Evolutionary conservation across 2,797 vertebrate genomes (phyloP), one percentile per base, ranked within the genome.

Genomic region (Halcyon leucocephala): DNA sequence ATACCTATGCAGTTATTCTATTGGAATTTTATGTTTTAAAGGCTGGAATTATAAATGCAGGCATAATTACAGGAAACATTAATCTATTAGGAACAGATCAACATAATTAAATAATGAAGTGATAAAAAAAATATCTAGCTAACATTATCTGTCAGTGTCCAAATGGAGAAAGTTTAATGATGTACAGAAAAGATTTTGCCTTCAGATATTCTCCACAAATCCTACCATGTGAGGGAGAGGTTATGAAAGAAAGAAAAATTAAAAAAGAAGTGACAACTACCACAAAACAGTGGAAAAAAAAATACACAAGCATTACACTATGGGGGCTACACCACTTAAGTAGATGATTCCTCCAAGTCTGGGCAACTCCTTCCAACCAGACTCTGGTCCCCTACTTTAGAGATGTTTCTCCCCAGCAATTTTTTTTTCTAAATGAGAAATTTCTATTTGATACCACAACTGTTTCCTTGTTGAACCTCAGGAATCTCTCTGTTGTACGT

Each of bases 51-150:
- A 78, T 57, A 80, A 94, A 87, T 42, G 39, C 22, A 55, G 51
- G 29, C 49, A 17, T 70, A 85, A 89, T 82, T 67, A 61, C 37
- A 82, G 37, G 28, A 76, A 89, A 44, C 18, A 48, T 29, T 60
- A 28, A 93, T 82, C 62, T 71, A 57, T 35, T 19, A 88, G 24
- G 4, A 90, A 48, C 0, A 2, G 21, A 49, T 84, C 61, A 67
- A 89, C 46, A 54, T 65, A 69, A 92, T 82, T 86, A 4, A 61
- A 84, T 60, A 84, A 91, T 14, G 14, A 33, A 76, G 49, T 18
- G 67, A 61, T 51, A 33, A 22, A 31, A 57, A 81, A 86, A 71
- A 29, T 39, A 64, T 60, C 82, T 64, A 60, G n/a, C 18, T 42
- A 91, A 61, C 21, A 58, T 39, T 70, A 92, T 48, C 42, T 44